Evolutionary conservation across 53 echinoderm and acorn worm genomes (phyloP).

Genomic region (Henricia sp.): DNA sequence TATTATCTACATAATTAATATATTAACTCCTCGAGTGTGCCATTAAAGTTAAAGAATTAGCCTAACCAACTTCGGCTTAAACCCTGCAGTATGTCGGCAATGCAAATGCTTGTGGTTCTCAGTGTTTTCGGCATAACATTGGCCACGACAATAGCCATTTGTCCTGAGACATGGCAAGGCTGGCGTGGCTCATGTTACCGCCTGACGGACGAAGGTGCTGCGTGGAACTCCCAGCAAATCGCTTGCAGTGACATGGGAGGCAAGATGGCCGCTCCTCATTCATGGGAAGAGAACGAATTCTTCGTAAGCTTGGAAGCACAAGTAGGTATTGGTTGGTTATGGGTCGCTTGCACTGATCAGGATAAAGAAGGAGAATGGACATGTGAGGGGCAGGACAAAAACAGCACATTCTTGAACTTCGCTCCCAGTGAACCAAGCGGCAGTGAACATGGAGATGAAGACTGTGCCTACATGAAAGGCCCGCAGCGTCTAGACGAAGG

Average conservation of each 20-base stretch:
- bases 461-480: neutral
- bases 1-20: too few relatives aligned
- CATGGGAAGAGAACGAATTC: neutral
- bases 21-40: too few relatives aligned
- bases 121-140: too few relatives aligned
- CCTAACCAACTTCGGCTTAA: too few relatives aligned
- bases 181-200: too few relatives aligned
- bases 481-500: neutral
- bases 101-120: too few relatives aligned
- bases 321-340: neutral
- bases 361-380: neutral
- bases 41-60: too few relatives aligned
- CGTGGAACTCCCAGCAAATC: too few relatives aligned
- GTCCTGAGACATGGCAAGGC: too few relatives aligned
- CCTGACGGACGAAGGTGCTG: too few relatives aligned
- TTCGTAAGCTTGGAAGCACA: neutral
- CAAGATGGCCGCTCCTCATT: neutral
- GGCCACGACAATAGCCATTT: too few relatives aligned
- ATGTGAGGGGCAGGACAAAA: neutral
- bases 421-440: neutral
- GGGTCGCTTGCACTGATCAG: neutral
- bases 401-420: neutral
- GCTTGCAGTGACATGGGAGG: neutral
- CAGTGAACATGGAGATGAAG: neutral
- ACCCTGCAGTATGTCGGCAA: too few relatives aligned